Conservation (phyloP, 2,113 vertebrate genomes). For the Neolamprologus longior region DNA sequence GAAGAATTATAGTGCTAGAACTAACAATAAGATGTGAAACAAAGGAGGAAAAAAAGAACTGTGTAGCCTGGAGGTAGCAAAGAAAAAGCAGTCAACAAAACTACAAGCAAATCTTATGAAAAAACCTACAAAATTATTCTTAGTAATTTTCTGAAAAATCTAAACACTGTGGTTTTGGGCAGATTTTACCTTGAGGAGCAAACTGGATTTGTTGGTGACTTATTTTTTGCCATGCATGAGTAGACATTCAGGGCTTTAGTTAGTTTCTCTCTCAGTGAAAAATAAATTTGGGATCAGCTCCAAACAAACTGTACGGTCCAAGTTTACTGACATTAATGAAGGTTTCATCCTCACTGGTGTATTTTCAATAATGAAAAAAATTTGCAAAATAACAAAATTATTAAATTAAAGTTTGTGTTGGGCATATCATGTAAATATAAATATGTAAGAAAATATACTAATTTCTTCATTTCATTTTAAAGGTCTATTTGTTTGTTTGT, state of each 20-base stretch:
- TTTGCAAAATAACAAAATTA: accelerated
- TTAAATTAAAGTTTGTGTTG: background rate
- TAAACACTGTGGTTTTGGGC: background rate
- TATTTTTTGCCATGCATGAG: background rate
- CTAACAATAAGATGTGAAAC: background rate
- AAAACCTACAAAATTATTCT: background rate
- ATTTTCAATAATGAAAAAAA: background rate
- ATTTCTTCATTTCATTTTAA: background rate
- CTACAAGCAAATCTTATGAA: background rate
- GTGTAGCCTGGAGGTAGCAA: background rate
- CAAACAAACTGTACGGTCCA: background rate
- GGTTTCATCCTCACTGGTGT: background rate
- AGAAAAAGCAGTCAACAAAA: background rate
- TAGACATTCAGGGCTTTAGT: background rate
- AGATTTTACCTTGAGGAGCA: background rate
- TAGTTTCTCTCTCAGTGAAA: background rate
- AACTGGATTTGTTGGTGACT: background rate
- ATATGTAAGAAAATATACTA: background rate
- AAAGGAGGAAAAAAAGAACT: background rate
- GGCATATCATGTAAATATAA: background rate
- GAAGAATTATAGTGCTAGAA: background rate
- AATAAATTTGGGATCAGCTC: background rate
- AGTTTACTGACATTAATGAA: background rate
- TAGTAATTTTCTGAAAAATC: background rate
- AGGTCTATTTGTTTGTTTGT: background rate